phyloP scores from a whole-genome alignment of 2,113 vertebrate species.

The Cettia cetti region DNA sequence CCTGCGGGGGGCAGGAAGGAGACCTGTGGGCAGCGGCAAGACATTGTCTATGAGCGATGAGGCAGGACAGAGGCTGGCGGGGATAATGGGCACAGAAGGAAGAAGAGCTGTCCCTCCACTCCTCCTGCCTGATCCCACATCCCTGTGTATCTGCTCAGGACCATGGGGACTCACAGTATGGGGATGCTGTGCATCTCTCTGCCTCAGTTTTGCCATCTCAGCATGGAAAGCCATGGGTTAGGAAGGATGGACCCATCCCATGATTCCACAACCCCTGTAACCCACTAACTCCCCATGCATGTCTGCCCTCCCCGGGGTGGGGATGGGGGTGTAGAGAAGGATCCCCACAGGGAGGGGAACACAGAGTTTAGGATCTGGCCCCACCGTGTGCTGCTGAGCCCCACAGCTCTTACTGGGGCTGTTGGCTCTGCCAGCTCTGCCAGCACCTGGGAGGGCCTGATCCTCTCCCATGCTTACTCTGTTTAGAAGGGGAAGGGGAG shows the following conservation, averaged over 20 bases:
- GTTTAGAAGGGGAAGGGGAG: not conserved
- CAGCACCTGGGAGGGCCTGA: not conserved
- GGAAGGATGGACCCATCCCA: not conserved
- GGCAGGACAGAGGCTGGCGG: not conserved
- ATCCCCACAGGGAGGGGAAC: too few relatives aligned
- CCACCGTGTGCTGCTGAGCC: not conserved
- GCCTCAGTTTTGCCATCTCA: not conserved
- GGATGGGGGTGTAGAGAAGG: not conserved
- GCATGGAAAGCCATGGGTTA: not conserved
- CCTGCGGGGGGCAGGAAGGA: fast-evolving
- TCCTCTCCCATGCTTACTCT: not conserved
- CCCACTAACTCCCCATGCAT: not conserved
- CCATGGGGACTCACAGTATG: fast-evolving
- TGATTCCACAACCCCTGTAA: not conserved
- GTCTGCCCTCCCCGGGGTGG: not conserved
- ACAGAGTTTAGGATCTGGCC: not conserved
- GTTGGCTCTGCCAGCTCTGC: not conserved
- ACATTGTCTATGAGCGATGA: fast-evolving
- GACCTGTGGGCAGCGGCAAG: fast-evolving
- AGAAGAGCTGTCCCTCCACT: not conserved
- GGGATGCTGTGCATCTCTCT: fast-evolving
- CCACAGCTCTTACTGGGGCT: not conserved
- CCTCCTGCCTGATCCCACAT: not conserved
- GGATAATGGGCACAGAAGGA: not conserved
- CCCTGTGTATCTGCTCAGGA: fast-evolving